These are phyloP conservation scores for Caenorhabditis auriculariae DNA, from an alignment of 2,888 invertebrate species.

Conservation along the genomic window DNA sequence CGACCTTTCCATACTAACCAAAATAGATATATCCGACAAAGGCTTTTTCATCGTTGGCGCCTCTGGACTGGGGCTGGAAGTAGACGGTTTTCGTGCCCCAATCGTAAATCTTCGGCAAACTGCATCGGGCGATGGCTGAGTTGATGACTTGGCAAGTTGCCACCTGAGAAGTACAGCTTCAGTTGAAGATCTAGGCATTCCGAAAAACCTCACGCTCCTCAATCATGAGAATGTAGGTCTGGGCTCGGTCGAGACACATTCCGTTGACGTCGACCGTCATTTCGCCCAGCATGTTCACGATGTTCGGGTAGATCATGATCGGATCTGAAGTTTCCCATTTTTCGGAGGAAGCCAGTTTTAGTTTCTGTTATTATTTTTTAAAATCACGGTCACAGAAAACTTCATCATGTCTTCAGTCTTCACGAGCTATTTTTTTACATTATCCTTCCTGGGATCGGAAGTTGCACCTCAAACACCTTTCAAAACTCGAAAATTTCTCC, in stretches of 20 bases:
- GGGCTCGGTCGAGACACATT: constrained; percentile 78
- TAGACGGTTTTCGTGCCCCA: constrained; percentile 63
- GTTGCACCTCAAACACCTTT: too few species aligned
- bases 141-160: constrained; percentile 59
- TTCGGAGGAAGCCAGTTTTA: too few species aligned
- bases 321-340: constrained; percentile 60
- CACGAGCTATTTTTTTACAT: too few species aligned
- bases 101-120: constrained; percentile 59
- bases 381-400: too few species aligned
- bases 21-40: constrained; percentile 64
- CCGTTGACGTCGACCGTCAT: constrained; percentile 94
- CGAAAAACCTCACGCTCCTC: constrained; percentile 61
- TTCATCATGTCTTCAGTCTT: too few species aligned
- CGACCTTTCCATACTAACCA: constrained; percentile 30
- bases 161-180: constrained; percentile 28
- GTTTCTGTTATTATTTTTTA: too few species aligned
- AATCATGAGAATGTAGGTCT: constrained; percentile 60
- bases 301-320: constrained; percentile 74
- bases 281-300: constrained; percentile 95
- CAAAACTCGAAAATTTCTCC: too few species aligned
- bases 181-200: too few species aligned
- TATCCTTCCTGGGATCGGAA: too few species aligned
- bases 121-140: constrained; percentile 59
- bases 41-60: constrained; percentile 60
- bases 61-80: constrained; percentile 60